Evolutionary conservation across 2,797 vertebrate genomes (phyloP), one percentile per base, ranked within the genome.

Genomic region (Setipinna tenuifilis): DNA sequence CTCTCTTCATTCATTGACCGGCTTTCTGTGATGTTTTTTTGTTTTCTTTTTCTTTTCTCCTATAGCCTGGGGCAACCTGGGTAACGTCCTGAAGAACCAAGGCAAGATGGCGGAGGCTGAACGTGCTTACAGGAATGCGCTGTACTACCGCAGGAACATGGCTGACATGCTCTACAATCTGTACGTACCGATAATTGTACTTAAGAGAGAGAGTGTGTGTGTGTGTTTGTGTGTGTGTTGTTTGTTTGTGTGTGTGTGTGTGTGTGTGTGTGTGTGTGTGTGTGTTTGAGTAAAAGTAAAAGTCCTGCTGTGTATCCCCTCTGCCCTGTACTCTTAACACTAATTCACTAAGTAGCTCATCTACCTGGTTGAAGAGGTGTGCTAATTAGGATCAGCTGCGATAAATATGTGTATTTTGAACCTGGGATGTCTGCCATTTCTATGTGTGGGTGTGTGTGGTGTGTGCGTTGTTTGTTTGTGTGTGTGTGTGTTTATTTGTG

Each of bases 101-200:
- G 96, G 96, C 88, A 97, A 99, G 94, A 96, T 99, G 95, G 93
- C 95, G 54, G 97, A 98, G 95, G 98, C 98, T 25, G 98, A 99
- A 91, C 96, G 91, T 90, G 98, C 98, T 41, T 99, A 99, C 91
- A 97, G 98, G 92, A 99, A 98, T 85, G 98, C 98, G 89, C 96
- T 99, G 90, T 98, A 97, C 94, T 99, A 98, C 92, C 97, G 98
- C 87, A 98, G 98, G 95, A 99, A 99, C 96, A 99, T 99, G 98
- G 98, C 98, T 1, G 98, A 99, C 94, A 99, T 99, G 98, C 97
- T 99, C 91, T 99, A 99, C 91, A 99, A 99, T 95, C 95, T 99
- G 98, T 99, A 93, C 99, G 98, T 99, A 95, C 17, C 21, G n/a
- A 2, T 28, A 12, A 23, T 11, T 75, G 28, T 75, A 25, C 2